Evolutionary conservation across 2,797 vertebrate genomes (phyloP), one percentile per base, ranked within the genome.

Genomic region (Bucorvus abyssinicus): DNA sequence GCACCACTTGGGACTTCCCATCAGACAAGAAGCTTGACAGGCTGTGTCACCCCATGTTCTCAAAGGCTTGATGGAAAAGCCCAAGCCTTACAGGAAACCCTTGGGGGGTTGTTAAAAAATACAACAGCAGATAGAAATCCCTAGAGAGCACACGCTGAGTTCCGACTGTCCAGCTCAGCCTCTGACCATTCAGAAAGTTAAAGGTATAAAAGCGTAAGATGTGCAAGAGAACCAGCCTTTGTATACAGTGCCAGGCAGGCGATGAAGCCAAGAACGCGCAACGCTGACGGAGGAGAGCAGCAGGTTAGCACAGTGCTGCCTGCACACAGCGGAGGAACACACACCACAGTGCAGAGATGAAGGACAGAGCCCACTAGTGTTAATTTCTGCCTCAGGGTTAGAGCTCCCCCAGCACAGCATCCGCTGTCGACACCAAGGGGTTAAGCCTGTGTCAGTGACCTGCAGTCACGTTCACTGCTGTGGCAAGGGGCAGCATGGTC

Each of bases 121-220:
- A 97, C 97, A 86, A 79, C 6, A 91, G 92, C n/a, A 90, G 96
- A 93, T 97, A 88, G 96, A 97, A 97, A 97, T 97, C 97, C 97
- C 97, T 63, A 85, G 92, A 95, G 89, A 97, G 96, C 93, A 93
- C 74, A 55, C 29, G 15, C 55, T 4, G 17, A 26, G 85, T 95
- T 96, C 89, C 32, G 44, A 59, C 90, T 78, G 91, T 86, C 95
- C 92, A 77, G 95, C 95, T 95, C 90, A 89, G 95, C 95, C 96
- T 95, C 94, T 75, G 87, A 91, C 94, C 96, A 71, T 75, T 92
- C 84, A 56, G 86, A 91, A 88, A 89, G 96, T 85, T 90, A 84
- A 87, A 97, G 96, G 96, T 97, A 96, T 49, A 96, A 96, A 97
- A 98, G 97, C 95, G 4, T 59, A 95, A 97, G 96, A 94, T 97